Evolutionary conservation across 2,797 vertebrate species (phyloP), one percentile per base, ranked within the genome.

Genomic region (Malacoctenus gilli): DNA sequence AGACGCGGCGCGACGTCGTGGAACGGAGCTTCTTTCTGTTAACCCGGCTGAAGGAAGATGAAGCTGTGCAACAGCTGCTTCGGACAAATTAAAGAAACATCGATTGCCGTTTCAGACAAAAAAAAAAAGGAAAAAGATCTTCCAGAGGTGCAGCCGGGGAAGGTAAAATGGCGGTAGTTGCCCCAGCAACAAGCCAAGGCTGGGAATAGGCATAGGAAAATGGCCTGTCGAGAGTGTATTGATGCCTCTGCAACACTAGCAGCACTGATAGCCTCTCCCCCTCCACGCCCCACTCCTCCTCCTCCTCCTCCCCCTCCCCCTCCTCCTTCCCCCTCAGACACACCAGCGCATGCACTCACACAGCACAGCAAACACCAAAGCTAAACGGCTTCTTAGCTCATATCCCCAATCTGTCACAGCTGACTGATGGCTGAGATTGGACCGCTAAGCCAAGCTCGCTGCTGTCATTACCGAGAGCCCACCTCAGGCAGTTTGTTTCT

Each of bases 191-290:
- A 86, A 88, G 86, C 87, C 80, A 65, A 68, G 74, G 84, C 85
- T 85, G 64, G 81, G 84, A 88, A 87, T 79, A 89, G 89, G 80
- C 88, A 87, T 86, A 86, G 87, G 85, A 91, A 89, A 91, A 90
- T 87, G 87, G 86, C 83, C 88, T 85, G 85, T 89, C 80, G 82
- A 90, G 75, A 87, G 80, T 76, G 84, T 89, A 91, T 92, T 90
- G 89, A 92, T 91, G 88, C 84, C 85, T 90, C 87, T 89, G 89
- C 89, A 87, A 87, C 85, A 82, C 86, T 86, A 88, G 87, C 86
- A 82, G 77, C 79, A 43, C 68, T 80, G 81, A 84, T 86, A 67
- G 75, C 75, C 78, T 38, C 44, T 57, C 32, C 21, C 16, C 18
- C 19, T 28, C 39, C 10, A 47, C 40, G 23, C 8, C 67, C 44